Conservation (phyloP, 2,113 vertebrate genomes). For the Coptodon bakossiorum region DNA sequence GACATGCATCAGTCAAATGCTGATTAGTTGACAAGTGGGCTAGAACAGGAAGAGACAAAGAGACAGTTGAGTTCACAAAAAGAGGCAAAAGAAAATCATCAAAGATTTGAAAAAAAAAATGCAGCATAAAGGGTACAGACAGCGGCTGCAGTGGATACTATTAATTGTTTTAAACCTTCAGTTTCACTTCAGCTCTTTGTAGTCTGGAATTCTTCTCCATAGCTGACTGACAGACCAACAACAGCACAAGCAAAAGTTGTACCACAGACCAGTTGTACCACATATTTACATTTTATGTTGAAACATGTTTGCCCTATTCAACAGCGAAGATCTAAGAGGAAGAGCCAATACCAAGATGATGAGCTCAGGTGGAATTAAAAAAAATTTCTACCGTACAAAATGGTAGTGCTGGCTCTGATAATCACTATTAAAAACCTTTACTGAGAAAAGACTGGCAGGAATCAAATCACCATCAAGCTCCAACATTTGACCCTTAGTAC, state of each 20-base stretch:
- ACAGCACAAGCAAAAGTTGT: background rate
- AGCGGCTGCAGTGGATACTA: background rate
- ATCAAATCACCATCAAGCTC: background rate
- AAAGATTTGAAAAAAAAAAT: background rate
- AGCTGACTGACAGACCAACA: background rate
- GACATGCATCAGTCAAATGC: background rate
- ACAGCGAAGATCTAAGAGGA: background rate
- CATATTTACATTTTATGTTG: background rate
- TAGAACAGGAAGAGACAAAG: background rate
- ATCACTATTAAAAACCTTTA: background rate
- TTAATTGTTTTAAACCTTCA: background rate
- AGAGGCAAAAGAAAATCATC: background rate
- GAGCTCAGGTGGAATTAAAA: background rate
- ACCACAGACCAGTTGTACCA: background rate
- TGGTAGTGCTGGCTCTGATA: background rate
- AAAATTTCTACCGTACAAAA: fast-evolving
- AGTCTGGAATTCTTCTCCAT: background rate
- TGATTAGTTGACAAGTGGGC: background rate
- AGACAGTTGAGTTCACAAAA: background rate
- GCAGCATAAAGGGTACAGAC: background rate
- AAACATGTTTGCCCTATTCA: background rate
- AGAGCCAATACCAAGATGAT: background rate
- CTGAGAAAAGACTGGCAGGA: background rate
- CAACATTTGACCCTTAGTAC: background rate
- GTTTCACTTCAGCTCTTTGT: background rate